These are phyloP conservation scores for Gymnocephalus cernua DNA, from an alignment of 2,113 vertebrate genomes.

Conservation along the genomic window DNA sequence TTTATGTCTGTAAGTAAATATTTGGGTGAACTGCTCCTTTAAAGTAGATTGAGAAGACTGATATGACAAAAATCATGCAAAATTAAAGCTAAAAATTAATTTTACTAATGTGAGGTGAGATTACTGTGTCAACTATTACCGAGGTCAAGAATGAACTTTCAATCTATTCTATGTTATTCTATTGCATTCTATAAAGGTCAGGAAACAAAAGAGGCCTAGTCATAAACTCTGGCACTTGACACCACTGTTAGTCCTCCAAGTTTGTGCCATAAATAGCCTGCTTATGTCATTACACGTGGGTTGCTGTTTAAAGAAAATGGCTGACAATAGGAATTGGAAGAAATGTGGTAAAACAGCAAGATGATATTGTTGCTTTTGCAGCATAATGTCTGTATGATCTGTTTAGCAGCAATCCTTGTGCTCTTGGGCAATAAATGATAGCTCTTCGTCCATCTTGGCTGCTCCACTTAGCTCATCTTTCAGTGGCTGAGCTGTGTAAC, in stretches of 20 bases:
- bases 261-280: slow-evolving; percentile 43
- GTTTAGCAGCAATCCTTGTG: slow-evolving; percentile 47
- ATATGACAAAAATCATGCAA: background rate
- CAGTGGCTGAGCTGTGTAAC: slow-evolving; percentile 51
- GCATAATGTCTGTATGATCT: slow-evolving; percentile 31
- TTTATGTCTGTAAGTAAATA: background rate
- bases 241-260: background rate
- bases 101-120: background rate
- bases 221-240: slow-evolving; percentile 29
- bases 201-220: slow-evolving; percentile 23
- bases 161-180: background rate
- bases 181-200: slow-evolving; percentile 7
- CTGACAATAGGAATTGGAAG: slow-evolving; percentile 47
- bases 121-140: background rate
- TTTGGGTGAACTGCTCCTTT: background rate
- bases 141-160: background rate
- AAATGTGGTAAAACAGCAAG: slow-evolving; percentile 41
- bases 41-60: background rate
- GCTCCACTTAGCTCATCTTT: slow-evolving; percentile 73
- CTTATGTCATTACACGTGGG: slow-evolving; percentile 49
- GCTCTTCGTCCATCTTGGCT: slow-evolving; percentile 49
- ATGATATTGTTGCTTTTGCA: slow-evolving; percentile 45
- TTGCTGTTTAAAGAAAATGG: slow-evolving; percentile 44
- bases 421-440: slow-evolving; percentile 59
- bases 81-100: no score